Evolutionary conservation across 2,113 vertebrate species (phyloP).

Genomic region (Regulus satrapa): DNA sequence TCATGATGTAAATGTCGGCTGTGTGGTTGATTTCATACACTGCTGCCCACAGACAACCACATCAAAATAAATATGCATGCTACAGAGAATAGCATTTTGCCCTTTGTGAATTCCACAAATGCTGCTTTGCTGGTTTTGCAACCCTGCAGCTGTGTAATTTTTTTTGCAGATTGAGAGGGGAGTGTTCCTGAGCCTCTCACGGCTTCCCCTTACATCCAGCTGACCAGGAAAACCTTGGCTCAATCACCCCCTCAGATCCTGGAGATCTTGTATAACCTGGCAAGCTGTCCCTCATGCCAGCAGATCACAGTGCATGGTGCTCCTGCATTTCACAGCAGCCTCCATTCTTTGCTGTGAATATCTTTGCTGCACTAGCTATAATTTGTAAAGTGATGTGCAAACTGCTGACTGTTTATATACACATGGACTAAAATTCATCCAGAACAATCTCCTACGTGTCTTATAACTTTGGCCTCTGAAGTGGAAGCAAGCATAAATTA

Average conservation of each 20-base stretch:
- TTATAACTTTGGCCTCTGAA: neutral
- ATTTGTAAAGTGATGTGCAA: neutral
- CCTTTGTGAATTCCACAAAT: neutral
- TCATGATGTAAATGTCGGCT: neutral
- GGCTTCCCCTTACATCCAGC: neutral
- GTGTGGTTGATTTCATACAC: neutral
- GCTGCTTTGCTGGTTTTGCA: neutral
- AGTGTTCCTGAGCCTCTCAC: neutral
- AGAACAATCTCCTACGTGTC: neutral
- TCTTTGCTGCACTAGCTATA: neutral
- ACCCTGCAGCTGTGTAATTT: neutral
- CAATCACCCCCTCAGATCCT: neutral
- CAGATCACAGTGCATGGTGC: neutral
- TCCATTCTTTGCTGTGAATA: rapidly evolving
- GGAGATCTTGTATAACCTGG: neutral
- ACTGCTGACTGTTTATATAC: neutral
- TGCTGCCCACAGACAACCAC: neutral
- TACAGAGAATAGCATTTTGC: neutral
- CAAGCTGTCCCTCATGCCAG: neutral
- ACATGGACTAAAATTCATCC: neutral
- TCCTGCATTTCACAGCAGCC: neutral
- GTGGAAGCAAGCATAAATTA: neutral
- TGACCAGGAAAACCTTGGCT: neutral
- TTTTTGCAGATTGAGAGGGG: neutral
- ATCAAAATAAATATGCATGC: conserved; percentile 9